Conservation (phyloP, 1,140 invertebrate species). For the Conopomorpha cramerella region DNA sequence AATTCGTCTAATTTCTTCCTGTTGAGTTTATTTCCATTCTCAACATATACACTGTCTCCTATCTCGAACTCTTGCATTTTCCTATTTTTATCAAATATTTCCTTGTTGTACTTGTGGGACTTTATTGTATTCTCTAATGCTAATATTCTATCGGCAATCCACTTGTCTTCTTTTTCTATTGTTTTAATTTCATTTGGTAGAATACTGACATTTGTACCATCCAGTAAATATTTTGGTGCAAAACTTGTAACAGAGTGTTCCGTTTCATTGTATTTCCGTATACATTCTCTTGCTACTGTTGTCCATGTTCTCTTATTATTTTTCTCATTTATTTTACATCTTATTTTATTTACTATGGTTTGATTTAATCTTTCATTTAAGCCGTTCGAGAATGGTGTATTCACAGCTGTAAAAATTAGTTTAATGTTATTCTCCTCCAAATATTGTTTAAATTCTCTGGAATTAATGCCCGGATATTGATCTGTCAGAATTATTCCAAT, state of each 20-base stretch:
- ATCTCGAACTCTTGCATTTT: conserved; percentile 6
- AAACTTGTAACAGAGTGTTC: conserved; percentile 25
- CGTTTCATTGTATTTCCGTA: conserved; percentile 33
- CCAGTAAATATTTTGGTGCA: conserved; percentile 23
- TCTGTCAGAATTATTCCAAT: conserved; percentile 22
- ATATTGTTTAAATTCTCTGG: conserved; percentile 22
- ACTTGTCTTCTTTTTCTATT: conserved; percentile 6
- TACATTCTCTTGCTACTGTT: conserved; percentile 27
- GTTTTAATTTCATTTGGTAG: conserved; percentile 20
- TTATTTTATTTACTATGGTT: conserved; percentile 27
- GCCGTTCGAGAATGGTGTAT: conserved; percentile 27
- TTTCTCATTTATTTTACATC: conserved; percentile 29
- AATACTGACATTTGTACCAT: conserved; percentile 19
- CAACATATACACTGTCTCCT: conserved; percentile 10
- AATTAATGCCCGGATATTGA: conserved; percentile 29
- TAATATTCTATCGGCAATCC: conserved; percentile 8
- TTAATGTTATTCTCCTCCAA: conserved; percentile 14
- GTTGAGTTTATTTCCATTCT: conserved; percentile 13
- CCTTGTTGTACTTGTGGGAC: conserved; percentile 9
- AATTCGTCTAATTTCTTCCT: conserved; percentile 13
- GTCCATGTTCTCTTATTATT: conserved; percentile 21
- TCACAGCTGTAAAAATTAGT: conserved; percentile 25
- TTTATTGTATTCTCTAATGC: conserved; percentile 15
- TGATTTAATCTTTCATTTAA: conserved; percentile 24
- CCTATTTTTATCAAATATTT: conserved; percentile 8